These are phyloP conservation scores for Himalopsyche phryganea DNA, from an alignment of 1,140 invertebrate genomes.

Conservation along the genomic window DNA sequence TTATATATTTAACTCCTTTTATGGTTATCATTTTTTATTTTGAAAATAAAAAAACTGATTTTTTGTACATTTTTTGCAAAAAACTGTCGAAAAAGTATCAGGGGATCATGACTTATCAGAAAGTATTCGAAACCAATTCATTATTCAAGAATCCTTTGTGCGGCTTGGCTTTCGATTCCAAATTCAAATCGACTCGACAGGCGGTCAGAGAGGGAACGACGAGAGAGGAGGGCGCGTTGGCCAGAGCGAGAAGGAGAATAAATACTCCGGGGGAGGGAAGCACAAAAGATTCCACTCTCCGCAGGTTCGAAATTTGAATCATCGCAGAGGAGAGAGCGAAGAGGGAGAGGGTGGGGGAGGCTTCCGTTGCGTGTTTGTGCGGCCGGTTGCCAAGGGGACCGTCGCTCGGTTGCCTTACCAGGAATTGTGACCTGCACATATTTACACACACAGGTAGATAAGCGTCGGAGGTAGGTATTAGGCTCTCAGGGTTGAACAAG, in stretches of 20 bases:
- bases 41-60: no score
- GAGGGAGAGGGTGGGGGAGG: constrained; percentile 1
- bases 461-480: constrained; percentile 1
- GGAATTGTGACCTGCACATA: constrained; percentile 7
- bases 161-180: neutral
- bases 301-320: neutral
- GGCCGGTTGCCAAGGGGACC: constrained; percentile 27
- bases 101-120: neutral
- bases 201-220: neutral
- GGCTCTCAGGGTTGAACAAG: neutral
- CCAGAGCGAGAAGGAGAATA: neutral
- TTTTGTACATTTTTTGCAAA: no score
- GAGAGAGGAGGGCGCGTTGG: no score
- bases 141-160: neutral
- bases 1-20: no score
- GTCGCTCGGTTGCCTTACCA: constrained; percentile 13
- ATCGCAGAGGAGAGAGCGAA: neutral
- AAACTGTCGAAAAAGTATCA: neutral
- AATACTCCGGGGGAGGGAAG: neutral
- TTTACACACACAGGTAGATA: constrained; percentile 4
- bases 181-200: neutral
- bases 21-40: no score
- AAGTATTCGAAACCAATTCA: neutral
- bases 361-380: constrained; percentile 32
- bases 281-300: neutral